These are phyloP conservation scores for Campoplex capitator DNA, from an alignment of 2,888 invertebrate genomes.

Conservation along the genomic window DNA sequence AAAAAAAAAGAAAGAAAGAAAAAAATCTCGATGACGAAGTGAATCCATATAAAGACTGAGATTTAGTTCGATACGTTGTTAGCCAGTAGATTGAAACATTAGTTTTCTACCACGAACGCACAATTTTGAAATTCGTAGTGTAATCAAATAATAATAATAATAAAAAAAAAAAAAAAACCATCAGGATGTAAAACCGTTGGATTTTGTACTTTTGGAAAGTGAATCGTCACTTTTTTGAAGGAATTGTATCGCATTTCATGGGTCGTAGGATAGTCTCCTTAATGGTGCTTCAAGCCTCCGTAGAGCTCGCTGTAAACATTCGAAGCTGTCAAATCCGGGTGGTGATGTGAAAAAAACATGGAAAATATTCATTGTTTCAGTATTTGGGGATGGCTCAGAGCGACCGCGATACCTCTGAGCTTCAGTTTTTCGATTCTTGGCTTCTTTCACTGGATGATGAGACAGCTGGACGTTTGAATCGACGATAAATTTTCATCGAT, in stretches of 20 bases:
- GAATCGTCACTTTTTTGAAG: no score
- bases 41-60: slow-evolving; percentile 64
- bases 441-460: slow-evolving; percentile 92
- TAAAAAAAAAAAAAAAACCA: not conserved
- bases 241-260: no score
- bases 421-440: slow-evolving; percentile 92
- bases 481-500: not conserved
- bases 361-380: slow-evolving; percentile 82
- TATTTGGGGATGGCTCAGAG: slow-evolving; percentile 91
- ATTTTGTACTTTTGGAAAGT: not conserved
- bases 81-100: slow-evolving; percentile 17
- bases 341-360: not conserved
- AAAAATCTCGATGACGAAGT: slow-evolving; percentile 20
- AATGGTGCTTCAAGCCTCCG: not conserved
- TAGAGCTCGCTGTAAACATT: not conserved
- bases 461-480: slow-evolving; percentile 87
- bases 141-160: not conserved
- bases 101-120: slow-evolving; percentile 29
- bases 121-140: slow-evolving; percentile 9
- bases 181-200: slow-evolving; percentile 41
- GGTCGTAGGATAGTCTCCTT: not conserved
- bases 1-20: slow-evolving; percentile 15
- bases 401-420: slow-evolving; percentile 91
- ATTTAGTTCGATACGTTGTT: slow-evolving; percentile 57
- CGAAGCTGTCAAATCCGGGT: not conserved